Evolutionary conservation across 2,888 invertebrate species (phyloP).

Genomic region (Trypoxylon attenuatum): DNA sequence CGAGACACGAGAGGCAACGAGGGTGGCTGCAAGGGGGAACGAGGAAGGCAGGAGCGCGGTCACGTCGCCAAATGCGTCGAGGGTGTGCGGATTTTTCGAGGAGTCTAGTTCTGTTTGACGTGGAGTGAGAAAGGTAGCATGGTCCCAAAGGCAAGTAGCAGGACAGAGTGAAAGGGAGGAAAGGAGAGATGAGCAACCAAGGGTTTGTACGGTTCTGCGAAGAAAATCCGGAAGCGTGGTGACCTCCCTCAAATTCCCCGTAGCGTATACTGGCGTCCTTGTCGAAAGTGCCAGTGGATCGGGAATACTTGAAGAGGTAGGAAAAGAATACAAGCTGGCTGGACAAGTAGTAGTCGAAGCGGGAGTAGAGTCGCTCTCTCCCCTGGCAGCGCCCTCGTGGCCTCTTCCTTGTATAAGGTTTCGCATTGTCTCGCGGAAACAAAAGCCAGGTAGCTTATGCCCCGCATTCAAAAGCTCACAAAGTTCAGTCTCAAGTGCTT

Average conservation of each 20-base stretch:
- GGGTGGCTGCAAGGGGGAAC: too few relatives aligned
- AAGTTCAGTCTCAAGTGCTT: slow-evolving; percentile 68
- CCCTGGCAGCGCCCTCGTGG: slow-evolving; percentile 20
- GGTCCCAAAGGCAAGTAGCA: too few relatives aligned
- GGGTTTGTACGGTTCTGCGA: not conserved
- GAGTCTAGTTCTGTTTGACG: too few relatives aligned
- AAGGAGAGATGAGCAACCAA: not conserved
- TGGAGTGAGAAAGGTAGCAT: too few relatives aligned
- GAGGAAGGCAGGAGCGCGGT: too few relatives aligned
- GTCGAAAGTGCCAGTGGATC: slow-evolving; percentile 45
- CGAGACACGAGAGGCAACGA: too few relatives aligned
- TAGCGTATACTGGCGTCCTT: slow-evolving; percentile 24
- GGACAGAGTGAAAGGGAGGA: not conserved
- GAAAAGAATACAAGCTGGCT: slow-evolving; percentile 46
- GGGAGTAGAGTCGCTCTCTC: slow-evolving; percentile 39
- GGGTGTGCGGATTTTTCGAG: too few relatives aligned
- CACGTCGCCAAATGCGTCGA: too few relatives aligned
- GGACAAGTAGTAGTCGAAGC: slow-evolving; percentile 50
- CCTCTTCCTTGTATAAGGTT: slow-evolving; percentile 59
- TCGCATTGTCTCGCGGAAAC: slow-evolving; percentile 65
- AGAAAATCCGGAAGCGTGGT: slow-evolving; percentile 11
- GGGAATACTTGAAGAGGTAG: slow-evolving; percentile 48
- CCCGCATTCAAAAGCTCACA: slow-evolving; percentile 65
- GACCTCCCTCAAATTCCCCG: slow-evolving; percentile 38
- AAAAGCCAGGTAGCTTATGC: slow-evolving; percentile 67